Evolutionary conservation across 2,888 invertebrate species (phyloP).

Genomic region (Torymus aiolomorphi): DNA sequence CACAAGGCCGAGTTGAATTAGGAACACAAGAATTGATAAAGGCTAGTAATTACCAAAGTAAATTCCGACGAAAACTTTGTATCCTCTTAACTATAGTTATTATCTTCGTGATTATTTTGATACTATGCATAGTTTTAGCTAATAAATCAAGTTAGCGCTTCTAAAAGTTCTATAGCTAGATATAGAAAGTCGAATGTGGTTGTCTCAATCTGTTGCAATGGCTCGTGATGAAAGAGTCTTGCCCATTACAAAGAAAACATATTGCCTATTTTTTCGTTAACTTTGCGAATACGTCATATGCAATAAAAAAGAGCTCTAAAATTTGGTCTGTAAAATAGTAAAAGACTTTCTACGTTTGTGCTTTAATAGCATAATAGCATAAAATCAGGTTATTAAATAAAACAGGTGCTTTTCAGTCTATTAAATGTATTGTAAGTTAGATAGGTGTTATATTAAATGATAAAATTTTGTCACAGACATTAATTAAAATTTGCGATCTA

Average conservation of each 20-base stretch:
- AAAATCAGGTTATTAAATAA: slow-evolving; percentile 31
- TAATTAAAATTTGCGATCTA: slow-evolving; percentile 26
- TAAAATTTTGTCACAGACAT: slow-evolving; percentile 32
- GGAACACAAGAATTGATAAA: slow-evolving; percentile 88
- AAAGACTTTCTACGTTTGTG: slow-evolving; percentile 46
- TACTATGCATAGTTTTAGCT: slow-evolving; percentile 80
- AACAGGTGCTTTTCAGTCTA: slow-evolving; percentile 51
- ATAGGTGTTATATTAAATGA: slow-evolving; percentile 41
- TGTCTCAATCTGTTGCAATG: slow-evolving; percentile 68
- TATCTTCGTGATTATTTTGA: slow-evolving; percentile 82
- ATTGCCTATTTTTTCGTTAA: slow-evolving; percentile 33
- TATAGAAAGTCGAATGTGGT: slow-evolving; percentile 65
- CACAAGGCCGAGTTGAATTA: slow-evolving; percentile 85
- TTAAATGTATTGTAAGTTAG: slow-evolving; percentile 50
- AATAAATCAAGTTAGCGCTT: slow-evolving; percentile 73
- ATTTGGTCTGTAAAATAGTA: slow-evolving; percentile 24
- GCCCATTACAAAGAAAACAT: slow-evolving; percentile 11
- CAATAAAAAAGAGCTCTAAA: slow-evolving; percentile 27
- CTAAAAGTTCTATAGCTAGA: slow-evolving; percentile 62
- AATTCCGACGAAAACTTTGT: slow-evolving; percentile 85
- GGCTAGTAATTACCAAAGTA: slow-evolving; percentile 87
- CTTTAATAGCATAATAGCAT: slow-evolving; percentile 27
- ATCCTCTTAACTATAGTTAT: slow-evolving; percentile 83
- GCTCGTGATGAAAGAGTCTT: slow-evolving; percentile 34
- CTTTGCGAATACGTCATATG: slow-evolving; percentile 31